Conservation (phyloP, 2,888 invertebrate genomes). For the Andrena haemorrhoa region DNA sequence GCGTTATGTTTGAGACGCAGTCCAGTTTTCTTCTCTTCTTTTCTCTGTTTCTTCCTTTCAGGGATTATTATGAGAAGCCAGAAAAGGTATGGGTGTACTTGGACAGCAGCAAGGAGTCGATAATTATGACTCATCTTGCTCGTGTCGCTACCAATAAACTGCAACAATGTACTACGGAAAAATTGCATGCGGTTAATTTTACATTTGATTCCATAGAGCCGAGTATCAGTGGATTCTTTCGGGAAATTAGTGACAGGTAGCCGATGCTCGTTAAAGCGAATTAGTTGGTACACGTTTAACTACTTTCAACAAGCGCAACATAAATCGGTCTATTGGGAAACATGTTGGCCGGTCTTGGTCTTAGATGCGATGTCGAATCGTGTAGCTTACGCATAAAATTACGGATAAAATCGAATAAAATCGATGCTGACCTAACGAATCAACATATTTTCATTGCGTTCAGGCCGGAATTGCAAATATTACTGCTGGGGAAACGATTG, state of each 20-base stretch:
- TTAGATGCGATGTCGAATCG: conserved; percentile 41
- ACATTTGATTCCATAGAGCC: conserved; percentile 15
- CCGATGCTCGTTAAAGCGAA: neutral
- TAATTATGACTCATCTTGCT: conserved; percentile 73
- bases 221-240: conserved; percentile 45
- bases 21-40: conserved; percentile 16
- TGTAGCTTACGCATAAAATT: conserved; percentile 3
- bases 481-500: conserved; percentile 65
- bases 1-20: neutral
- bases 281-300: neutral
- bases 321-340: neutral
- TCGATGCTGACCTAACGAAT: conserved; percentile 26
- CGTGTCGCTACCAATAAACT: conserved; percentile 57
- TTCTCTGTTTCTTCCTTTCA: conserved; percentile 24
- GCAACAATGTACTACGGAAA: neutral
- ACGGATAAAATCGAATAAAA: conserved; percentile 3
- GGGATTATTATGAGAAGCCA: conserved; percentile 56
- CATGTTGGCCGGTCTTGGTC: neutral
- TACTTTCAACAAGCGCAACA: neutral
- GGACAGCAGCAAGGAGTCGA: conserved; percentile 73
- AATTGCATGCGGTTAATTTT: conserved; percentile 54
- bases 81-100: conserved; percentile 70
- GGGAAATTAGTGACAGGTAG: conserved; percentile 61
- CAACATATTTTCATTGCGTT: conserved; percentile 39
- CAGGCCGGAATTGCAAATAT: conserved; percentile 64